Percentiles rank a stretch among this genome's conserved stretches.
These are phyloP conservation scores for Saguinus midas DNA, from an alignment of 2,113 vertebrate species.

Conservation along the genomic window DNA sequence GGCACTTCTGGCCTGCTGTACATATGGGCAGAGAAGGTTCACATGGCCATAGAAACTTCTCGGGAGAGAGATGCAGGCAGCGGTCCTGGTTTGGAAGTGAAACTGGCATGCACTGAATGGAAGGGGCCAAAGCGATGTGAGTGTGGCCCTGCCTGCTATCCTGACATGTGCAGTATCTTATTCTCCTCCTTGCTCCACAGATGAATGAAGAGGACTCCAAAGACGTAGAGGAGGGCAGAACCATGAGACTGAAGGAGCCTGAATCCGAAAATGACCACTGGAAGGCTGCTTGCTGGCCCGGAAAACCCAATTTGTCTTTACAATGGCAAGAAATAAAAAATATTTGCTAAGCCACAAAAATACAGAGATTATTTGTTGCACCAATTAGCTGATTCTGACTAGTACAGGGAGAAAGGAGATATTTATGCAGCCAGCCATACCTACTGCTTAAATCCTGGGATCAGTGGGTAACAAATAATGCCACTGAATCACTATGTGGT, in stretches of 20 bases:
- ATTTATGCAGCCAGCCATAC: not conserved
- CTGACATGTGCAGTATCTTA: fast-evolving
- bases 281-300: not conserved
- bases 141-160: not conserved
- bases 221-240: not conserved
- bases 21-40: not conserved
- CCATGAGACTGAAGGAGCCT: not conserved
- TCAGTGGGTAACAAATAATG: not conserved
- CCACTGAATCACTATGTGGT: not conserved
- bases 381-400: not conserved
- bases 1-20: not conserved
- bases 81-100: not conserved
- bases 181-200: not conserved
- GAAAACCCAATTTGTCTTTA: not conserved
- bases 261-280: not conserved
- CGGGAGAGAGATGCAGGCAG: not conserved
- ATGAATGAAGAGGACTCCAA: not conserved
- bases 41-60: not conserved
- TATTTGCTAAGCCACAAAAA: not conserved
- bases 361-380: not conserved
- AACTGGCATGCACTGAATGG: not conserved
- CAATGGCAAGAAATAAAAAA: not conserved
- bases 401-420: not conserved
- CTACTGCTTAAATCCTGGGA: not conserved
- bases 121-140: fast-evolving